A percentile compares a stretch with the other conserved stretches of the same genome.
Conservation (phyloP, 2,113 vertebrate genomes). For the Pungitius pungitius region DNA sequence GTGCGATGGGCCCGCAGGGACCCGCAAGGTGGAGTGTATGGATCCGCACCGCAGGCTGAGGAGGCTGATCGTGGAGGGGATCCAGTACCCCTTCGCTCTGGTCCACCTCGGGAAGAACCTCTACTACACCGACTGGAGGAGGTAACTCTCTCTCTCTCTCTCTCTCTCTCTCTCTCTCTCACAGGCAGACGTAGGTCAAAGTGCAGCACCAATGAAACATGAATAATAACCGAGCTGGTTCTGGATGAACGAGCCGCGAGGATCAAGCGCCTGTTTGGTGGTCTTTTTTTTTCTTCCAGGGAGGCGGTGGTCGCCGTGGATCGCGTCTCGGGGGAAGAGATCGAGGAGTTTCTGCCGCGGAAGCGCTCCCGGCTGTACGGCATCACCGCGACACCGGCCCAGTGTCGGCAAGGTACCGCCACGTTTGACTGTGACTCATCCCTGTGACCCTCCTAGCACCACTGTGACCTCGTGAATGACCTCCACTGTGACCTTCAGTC, state of each 20-base stretch:
- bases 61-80: constrained; percentile 81
- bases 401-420: constrained; percentile 53
- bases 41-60: constrained; percentile 81
- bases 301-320: constrained; percentile 88
- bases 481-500: too few species aligned
- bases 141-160: constrained; percentile 70
- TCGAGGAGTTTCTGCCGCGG: constrained; percentile 86
- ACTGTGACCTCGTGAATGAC: too few species aligned
- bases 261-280: too few species aligned
- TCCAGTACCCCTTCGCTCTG: constrained; percentile 91
- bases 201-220: not conserved
- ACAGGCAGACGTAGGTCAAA: not conserved
- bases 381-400: constrained; percentile 74
- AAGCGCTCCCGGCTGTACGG: constrained; percentile 90
- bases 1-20: constrained; percentile 78
- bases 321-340: constrained; percentile 78
- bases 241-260: constrained; percentile 23
- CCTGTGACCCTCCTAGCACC: too few species aligned
- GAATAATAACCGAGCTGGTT: not conserved
- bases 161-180: not conserved
- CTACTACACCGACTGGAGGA: constrained; percentile 96
- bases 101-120: constrained; percentile 87
- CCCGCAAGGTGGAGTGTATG: constrained; percentile 89
- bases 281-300: too few species aligned
- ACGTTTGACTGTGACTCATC: not conserved